Evolutionary conservation across 2,797 vertebrate species (phyloP).

Genomic region (Lepus oiostolus): DNA sequence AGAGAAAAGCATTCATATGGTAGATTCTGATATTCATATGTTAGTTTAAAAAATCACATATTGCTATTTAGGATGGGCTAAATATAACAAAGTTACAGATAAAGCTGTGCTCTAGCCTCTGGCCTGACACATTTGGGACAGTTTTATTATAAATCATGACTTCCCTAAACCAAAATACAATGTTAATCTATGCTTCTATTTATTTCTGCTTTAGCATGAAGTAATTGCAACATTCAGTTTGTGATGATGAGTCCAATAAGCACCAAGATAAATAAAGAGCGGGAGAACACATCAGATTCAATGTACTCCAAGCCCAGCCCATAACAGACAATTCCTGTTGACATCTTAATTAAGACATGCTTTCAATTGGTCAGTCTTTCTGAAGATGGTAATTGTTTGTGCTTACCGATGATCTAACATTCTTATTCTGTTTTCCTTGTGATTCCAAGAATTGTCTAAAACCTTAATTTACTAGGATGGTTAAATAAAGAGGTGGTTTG

Average conservation of each 20-base stretch:
- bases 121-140: slow-evolving; percentile 3
- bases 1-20: background rate
- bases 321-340: background rate
- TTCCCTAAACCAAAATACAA: background rate
- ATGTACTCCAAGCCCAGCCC: background rate
- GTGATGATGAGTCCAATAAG: background rate
- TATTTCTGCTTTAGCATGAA: background rate
- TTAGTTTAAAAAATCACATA: background rate
- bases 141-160: slow-evolving; percentile 26
- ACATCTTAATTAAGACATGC: slow-evolving; percentile 1
- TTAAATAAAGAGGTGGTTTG: background rate
- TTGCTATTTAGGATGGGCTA: background rate
- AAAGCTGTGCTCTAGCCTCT: background rate
- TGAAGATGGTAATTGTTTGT: background rate
- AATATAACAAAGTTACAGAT: background rate
- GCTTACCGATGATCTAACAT: background rate
- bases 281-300: background rate
- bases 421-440: background rate
- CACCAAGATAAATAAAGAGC: background rate
- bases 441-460: background rate
- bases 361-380: slow-evolving; percentile 12
- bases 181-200: background rate
- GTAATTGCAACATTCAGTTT: background rate
- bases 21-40: background rate
- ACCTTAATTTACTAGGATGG: background rate